Evolutionary conservation across 2,797 vertebrate species (phyloP).

Genomic region (Gila robusta): DNA sequence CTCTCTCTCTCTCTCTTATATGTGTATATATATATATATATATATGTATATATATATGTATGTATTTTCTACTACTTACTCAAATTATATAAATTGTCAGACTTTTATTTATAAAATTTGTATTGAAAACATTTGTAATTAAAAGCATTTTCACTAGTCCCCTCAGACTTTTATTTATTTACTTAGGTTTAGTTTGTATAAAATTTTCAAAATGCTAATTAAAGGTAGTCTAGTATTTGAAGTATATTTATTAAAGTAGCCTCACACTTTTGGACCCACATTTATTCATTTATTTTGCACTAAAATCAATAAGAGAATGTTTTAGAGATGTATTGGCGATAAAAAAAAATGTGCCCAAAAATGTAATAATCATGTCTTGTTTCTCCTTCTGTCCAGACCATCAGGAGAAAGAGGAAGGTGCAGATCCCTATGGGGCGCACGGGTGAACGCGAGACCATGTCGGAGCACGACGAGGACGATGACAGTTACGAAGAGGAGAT

Average conservation of each 20-base stretch:
- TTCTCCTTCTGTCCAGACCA: slow-evolving; percentile 82
- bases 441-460: slow-evolving; percentile 90
- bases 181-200: too few species aligned
- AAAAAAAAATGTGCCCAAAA: not conserved
- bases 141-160: too few species aligned
- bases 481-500: slow-evolving; percentile 98
- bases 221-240: too few species aligned
- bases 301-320: not conserved
- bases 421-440: slow-evolving; percentile 90
- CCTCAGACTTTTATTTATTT: too few species aligned
- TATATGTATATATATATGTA: too few species aligned
- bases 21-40: too few species aligned
- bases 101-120: too few species aligned
- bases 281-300: not conserved
- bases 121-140: too few species aligned
- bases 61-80: too few species aligned
- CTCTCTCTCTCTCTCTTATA: too few species aligned
- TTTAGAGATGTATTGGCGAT: not conserved
- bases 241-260: not conserved
- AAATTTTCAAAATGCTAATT: too few species aligned
- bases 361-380: slow-evolving; percentile 20
- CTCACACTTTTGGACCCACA: not conserved
- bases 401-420: slow-evolving; percentile 95
- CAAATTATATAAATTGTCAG: too few species aligned
- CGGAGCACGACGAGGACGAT: slow-evolving; percentile 94